These are phyloP conservation scores for Periplaneta americana DNA, from an alignment of 1,140 invertebrate genomes.

Conservation along the genomic window DNA sequence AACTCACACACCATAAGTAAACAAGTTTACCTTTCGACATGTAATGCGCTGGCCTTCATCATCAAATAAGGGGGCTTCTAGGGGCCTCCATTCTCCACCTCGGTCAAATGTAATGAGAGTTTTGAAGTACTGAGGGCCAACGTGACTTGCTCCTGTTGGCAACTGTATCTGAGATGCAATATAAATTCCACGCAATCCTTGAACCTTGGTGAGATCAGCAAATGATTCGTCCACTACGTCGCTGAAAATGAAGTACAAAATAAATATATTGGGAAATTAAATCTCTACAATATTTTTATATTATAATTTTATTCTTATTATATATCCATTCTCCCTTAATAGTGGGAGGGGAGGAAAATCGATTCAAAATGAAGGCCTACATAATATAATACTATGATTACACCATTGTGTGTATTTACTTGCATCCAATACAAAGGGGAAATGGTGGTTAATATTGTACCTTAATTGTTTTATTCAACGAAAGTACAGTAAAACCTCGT, in stretches of 20 bases:
- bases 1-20: background rate
- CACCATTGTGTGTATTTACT: too few species aligned
- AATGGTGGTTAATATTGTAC: too few species aligned
- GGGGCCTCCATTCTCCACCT: constrained; percentile 70
- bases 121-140: constrained; percentile 65
- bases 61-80: constrained; percentile 62
- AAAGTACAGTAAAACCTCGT: too few species aligned
- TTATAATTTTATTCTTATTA: background rate
- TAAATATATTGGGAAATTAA: background rate
- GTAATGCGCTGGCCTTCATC: constrained; percentile 55
- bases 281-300: background rate
- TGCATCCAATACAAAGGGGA: too few species aligned
- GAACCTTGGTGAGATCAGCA: constrained; percentile 84
- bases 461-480: too few species aligned
- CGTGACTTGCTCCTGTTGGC: constrained; percentile 33
- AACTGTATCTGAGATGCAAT: constrained; percentile 73
- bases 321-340: background rate
- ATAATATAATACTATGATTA: too few species aligned
- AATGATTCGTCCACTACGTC: constrained; percentile 74
- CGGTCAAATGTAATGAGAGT: constrained; percentile 87
- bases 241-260: constrained; percentile 40
- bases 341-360: too few species aligned
- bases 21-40: constrained; percentile 46
- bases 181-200: constrained; percentile 81
- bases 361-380: too few species aligned